Evolutionary conservation across 1,140 invertebrate genomes (phyloP).

Genomic region (Campodea augens): DNA sequence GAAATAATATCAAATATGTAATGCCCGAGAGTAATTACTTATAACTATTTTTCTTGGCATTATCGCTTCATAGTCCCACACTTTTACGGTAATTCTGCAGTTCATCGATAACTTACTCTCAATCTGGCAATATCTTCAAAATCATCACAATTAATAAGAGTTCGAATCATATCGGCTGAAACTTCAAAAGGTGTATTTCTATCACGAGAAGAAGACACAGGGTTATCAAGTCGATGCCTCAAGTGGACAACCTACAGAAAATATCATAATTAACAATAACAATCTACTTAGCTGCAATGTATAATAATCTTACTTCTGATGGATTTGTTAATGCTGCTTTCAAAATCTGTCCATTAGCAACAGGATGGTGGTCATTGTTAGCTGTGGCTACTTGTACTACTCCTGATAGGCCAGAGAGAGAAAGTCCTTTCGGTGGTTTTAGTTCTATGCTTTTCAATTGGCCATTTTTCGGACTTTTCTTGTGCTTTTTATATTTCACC

Average conservation of each 20-base stretch:
- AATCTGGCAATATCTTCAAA: conserved; percentile 85
- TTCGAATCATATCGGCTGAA: conserved; percentile 65
- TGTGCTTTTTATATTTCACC: conserved; percentile 97
- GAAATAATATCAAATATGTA: neutral
- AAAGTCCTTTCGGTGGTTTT: neutral
- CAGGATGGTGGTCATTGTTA: conserved; percentile 37
- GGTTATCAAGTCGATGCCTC: conserved; percentile 63
- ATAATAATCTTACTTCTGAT: conserved; percentile 54
- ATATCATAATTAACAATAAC: too few species aligned
- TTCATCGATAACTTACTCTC: conserved; percentile 25
- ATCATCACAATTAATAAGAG: conserved; percentile 81
- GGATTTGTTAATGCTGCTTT: conserved; percentile 86
- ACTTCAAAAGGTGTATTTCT: conserved; percentile 51
- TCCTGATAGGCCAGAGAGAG: neutral
- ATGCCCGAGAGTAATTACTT: neutral
- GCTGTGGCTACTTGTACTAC: conserved; percentile 5
- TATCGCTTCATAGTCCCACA: too few species aligned
- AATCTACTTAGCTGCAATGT: too few species aligned
- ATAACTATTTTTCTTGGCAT: too few species aligned
- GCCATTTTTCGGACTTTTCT: conserved; percentile 48
- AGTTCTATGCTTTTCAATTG: conserved; percentile 11
- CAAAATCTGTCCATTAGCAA: conserved; percentile 76
- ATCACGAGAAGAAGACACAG: conserved; percentile 66
- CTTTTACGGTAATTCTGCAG: neutral
- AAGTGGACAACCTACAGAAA: conserved; percentile 53